Percentiles rank a stretch among this genome's conserved stretches.
These are phyloP conservation scores for Acanthurus leucopareius DNA, from an alignment of 2,797 vertebrate species.

Conservation along the genomic window DNA sequence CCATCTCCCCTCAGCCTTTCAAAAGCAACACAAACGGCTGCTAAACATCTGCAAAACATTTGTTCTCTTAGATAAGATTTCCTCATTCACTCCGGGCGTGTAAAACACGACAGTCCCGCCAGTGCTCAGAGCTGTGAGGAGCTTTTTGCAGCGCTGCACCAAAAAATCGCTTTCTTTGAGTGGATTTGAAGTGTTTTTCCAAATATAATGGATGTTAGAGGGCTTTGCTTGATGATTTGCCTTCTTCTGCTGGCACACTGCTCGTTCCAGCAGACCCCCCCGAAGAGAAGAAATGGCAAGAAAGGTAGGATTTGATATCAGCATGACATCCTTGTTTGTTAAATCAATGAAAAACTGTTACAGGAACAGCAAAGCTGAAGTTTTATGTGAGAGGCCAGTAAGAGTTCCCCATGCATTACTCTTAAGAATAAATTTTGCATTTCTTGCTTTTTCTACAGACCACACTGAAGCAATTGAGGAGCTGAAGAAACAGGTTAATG, in stretches of 20 bases:
- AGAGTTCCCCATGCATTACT: background rate
- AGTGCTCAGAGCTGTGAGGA: slow-evolving; percentile 39
- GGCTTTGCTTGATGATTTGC: slow-evolving; percentile 82
- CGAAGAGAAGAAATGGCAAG: slow-evolving; percentile 79
- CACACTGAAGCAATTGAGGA: slow-evolving; percentile 89
- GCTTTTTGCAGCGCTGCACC: slow-evolving; percentile 15
- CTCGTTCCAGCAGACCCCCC: slow-evolving; percentile 78
- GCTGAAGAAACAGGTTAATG: slow-evolving; percentile 89
- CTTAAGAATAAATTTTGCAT: background rate
- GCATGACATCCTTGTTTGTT: background rate
- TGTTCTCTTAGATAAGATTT: slow-evolving; percentile 65
- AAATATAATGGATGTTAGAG: slow-evolving; percentile 83
- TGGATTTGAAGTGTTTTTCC: slow-evolving; percentile 19
- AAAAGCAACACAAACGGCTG: slow-evolving; percentile 49
- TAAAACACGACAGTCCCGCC: slow-evolving; percentile 50
- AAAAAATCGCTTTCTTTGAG: slow-evolving; percentile 7
- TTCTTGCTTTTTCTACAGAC: slow-evolving; percentile 60
- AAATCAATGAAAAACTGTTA: background rate
- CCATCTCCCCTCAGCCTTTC: slow-evolving; percentile 25
- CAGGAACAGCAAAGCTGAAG: background rate
- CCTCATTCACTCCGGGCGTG: slow-evolving; percentile 40
- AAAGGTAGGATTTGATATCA: slow-evolving; percentile 86
- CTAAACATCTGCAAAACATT: slow-evolving; percentile 81
- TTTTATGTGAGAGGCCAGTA: background rate
- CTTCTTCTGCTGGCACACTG: slow-evolving; percentile 82